Conservation (phyloP, 2,888 invertebrate genomes). For the Erebia aethiops region DNA sequence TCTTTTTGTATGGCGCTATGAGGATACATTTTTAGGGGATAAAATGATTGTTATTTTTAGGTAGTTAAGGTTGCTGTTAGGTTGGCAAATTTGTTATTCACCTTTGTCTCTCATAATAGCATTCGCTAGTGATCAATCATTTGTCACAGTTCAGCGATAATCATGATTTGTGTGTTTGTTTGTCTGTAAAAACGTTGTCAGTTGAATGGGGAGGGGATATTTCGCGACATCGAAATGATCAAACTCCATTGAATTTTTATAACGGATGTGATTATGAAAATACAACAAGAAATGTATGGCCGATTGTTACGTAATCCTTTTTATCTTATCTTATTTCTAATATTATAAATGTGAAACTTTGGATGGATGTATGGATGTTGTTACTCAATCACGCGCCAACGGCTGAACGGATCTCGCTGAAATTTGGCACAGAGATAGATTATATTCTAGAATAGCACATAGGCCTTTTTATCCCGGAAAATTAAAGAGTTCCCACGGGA, state of each 20-base stretch:
- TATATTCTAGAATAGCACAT: too few relatives aligned
- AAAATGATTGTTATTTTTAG: slow-evolving; percentile 25
- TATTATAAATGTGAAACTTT: too few relatives aligned
- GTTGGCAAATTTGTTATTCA: slow-evolving; percentile 31
- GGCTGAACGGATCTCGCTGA: too few relatives aligned
- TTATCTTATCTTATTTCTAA: background rate
- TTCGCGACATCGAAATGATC: slow-evolving; percentile 29
- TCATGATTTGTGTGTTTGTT: slow-evolving; percentile 53
- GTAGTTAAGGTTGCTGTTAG: slow-evolving; percentile 31
- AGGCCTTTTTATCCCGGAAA: too few relatives aligned
- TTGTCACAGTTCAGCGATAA: slow-evolving; percentile 50
- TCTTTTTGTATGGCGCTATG: slow-evolving; percentile 38
- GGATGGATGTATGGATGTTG: too few relatives aligned
- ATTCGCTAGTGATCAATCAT: slow-evolving; percentile 53
- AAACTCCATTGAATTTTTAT: slow-evolving; percentile 35
- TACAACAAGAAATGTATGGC: slow-evolving; percentile 12
- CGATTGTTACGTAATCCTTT: slow-evolving; percentile 38
- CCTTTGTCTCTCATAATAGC: slow-evolving; percentile 46
- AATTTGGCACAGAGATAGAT: too few relatives aligned
- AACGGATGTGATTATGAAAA: slow-evolving; percentile 33
- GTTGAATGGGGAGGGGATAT: slow-evolving; percentile 39
- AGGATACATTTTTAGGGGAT: background rate
- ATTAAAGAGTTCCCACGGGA: too few relatives aligned
- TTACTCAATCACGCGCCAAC: too few relatives aligned
- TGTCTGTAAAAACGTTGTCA: slow-evolving; percentile 48